Evolutionary conservation across 2,113 vertebrate species (phyloP).

Genomic region (Dendropsophus ebraccatus): DNA sequence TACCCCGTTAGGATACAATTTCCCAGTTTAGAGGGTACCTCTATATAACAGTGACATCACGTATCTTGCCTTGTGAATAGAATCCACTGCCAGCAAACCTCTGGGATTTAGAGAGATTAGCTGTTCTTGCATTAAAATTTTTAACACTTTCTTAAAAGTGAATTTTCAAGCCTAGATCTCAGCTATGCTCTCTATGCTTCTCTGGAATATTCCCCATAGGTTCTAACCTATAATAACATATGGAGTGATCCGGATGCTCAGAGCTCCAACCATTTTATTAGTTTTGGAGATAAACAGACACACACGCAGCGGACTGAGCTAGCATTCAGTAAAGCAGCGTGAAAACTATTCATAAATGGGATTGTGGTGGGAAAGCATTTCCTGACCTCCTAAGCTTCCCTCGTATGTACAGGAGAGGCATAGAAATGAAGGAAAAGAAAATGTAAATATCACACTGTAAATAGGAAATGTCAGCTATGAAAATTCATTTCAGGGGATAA

Average conservation of each 20-base stretch:
- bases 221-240: constrained; percentile 15
- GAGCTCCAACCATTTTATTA: constrained; percentile 21
- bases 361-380: constrained; percentile 30
- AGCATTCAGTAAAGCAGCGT: constrained; percentile 16
- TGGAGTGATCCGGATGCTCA: not conserved
- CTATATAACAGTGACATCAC: not conserved
- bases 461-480: constrained; percentile 38
- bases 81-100: not conserved
- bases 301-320: not conserved
- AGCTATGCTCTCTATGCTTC: not conserved
- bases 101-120: not conserved
- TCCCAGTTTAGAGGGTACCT: too few species aligned
- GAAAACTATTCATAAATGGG: constrained; percentile 42
- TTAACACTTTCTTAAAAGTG: not conserved
- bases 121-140: not conserved
- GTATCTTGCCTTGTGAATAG: not conserved
- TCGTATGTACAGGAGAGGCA: constrained; percentile 19
- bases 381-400: constrained; percentile 32
- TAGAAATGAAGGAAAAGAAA: constrained; percentile 8
- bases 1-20: too few species aligned
- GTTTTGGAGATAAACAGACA: constrained; percentile 37
- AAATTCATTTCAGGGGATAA: not conserved
- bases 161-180: not conserved
- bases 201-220: not conserved
- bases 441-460: constrained; percentile 47